Percentiles rank a stretch among this genome's conserved stretches.
phyloP scores from a whole-genome alignment of 1,140 invertebrate genomes.

The Danaus melanippus region DNA sequence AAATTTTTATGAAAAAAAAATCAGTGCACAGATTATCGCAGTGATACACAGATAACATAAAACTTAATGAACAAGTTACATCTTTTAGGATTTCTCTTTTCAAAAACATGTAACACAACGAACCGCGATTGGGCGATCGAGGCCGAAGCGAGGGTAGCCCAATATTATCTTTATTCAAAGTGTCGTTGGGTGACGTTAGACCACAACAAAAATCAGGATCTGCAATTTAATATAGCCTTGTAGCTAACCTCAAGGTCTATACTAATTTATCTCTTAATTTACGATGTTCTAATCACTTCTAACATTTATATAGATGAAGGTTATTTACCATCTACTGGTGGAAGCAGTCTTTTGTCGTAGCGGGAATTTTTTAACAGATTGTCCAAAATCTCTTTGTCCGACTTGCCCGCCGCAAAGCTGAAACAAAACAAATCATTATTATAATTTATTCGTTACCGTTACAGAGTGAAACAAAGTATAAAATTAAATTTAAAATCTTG shows the following conservation, averaged over 20 bases:
- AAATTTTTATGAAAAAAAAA: conserved; percentile 9
- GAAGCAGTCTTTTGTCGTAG: conserved; percentile 89
- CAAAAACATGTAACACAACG: conserved; percentile 71
- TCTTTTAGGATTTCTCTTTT: conserved; percentile 57
- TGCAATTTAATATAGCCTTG: conserved; percentile 74
- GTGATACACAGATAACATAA: conserved; percentile 13
- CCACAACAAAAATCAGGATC: conserved; percentile 91
- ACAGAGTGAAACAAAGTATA: not conserved
- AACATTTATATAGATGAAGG: not conserved
- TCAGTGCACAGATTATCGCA: conserved; percentile 14
- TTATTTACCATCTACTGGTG: conserved; percentile 85
- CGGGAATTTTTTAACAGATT: conserved; percentile 83
- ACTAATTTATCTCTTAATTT: not conserved
- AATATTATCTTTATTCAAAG: conserved; percentile 62
- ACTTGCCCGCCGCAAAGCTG: conserved; percentile 90
- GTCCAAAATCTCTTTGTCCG: conserved; percentile 91
- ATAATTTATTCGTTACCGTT: no score
- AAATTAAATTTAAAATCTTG: no score
- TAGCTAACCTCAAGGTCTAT: conserved; percentile 8
- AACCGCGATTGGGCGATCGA: conserved; percentile 77
- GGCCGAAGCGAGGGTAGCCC: conserved; percentile 74
- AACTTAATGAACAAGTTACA: conserved; percentile 10
- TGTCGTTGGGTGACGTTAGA: conserved; percentile 81
- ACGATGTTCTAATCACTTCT: no score
- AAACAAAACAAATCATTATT: conserved; percentile 11